Percentiles rank a stretch among this genome's conserved stretches.
Evolutionary conservation across 2,888 invertebrate genomes (phyloP).

Genomic region (Apomyelois bistriatella): DNA sequence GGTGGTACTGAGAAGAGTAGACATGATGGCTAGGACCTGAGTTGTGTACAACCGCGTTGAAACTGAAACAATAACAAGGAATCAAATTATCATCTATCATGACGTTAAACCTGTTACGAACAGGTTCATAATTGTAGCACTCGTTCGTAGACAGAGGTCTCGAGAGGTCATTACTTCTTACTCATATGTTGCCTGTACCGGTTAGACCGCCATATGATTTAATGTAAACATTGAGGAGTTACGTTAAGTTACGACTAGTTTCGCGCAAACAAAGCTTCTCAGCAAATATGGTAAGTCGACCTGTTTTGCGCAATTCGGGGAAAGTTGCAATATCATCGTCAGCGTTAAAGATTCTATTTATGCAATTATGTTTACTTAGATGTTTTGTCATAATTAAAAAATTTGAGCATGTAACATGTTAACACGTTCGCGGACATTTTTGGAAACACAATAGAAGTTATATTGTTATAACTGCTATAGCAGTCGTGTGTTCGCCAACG

Average conservation of each 20-base stretch:
- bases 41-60: conserved; percentile 74
- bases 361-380: conserved; percentile 26
- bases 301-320: conserved; percentile 48
- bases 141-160: conserved; percentile 41
- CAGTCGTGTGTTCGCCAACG: no score
- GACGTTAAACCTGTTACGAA: conserved; percentile 39
- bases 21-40: conserved; percentile 71
- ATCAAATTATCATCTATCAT: conserved; percentile 10
- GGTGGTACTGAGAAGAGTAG: conserved; percentile 64
- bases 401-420: not conserved
- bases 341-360: conserved; percentile 20
- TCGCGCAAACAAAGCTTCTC: conserved; percentile 40
- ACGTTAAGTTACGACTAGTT: conserved; percentile 36
- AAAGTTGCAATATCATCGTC: conserved; percentile 45
- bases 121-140: conserved; percentile 28
- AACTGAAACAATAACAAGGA: conserved; percentile 48
- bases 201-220: conserved; percentile 66
- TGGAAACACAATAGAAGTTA: no score
- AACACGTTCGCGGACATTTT: no score
- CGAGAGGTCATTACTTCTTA: conserved; percentile 50
- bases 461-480: no score
- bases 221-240: conserved; percentile 34
- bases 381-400: not conserved
- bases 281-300: conserved; percentile 31
- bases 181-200: conserved; percentile 55